Evolutionary conservation across 1,140 invertebrate genomes (phyloP), one percentile per base, ranked within the genome.

Genomic region (Tenebrio molitor): DNA sequence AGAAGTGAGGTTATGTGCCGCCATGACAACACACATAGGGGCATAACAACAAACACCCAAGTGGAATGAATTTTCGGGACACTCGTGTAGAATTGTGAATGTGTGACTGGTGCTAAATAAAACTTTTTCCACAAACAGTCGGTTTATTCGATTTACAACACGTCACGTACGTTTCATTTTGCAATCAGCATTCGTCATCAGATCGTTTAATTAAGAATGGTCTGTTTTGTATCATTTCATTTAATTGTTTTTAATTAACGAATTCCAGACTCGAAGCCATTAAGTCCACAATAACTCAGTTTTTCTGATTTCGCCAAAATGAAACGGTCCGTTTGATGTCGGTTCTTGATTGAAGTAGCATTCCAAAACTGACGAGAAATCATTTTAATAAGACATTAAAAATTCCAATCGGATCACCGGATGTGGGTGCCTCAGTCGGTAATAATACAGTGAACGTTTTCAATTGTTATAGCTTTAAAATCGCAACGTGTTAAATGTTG

Each of bases 341-440:
- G n/a, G n/a, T n/a, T n/a, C n/a, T n/a, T n/a, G n/a, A n/a, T n/a
- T n/a, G 2, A 12, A n/a, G 36, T 39, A 39, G 2, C 36, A 39
- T n/a, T 39, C 10, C 29, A 41, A 8, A 8, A 12, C 12, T 12
- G 2, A 12, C 5, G 12, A 41, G 17, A 46, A 46, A 46, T 39
- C 5, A 16, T 14, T 16, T n/a, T 33, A 34, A 62, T 62, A 25
- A 14, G 23, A 62, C 58, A 66, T 66, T 66, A 66, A 42, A 44
- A 66, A 66, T 66, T 66, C 64, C 36, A 66, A 66, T 44, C 64
- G 7, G 23, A 66, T 66, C 17, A 25, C 64, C 64, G 64, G 64
- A 66, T 66, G 64, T 66, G 42, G 64, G 64, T 66, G 64, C 64
- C 42, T 8, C 50, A 10, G 21, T 29, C 23, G 14, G 50, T 58